Base-by-base conservation (phyloP, 2,113 vertebrate genomes). In the Brachypodius melanocephalos region DNA sequence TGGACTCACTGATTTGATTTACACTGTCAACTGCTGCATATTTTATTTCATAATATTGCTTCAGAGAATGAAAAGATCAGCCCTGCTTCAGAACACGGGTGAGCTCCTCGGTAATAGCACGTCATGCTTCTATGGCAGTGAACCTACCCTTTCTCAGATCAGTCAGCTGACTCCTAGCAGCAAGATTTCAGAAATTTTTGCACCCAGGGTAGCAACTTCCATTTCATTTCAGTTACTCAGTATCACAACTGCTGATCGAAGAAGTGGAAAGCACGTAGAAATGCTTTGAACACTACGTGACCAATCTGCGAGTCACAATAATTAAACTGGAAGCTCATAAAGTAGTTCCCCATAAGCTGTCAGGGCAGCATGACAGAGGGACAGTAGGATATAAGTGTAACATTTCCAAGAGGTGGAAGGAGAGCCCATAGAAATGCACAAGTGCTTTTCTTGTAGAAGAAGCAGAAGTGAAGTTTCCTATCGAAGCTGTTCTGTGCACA, bases 1-100 rank as follows among this genome's bases (percentile, higher is more conserved):
- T 67, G 40, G 55, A 74, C 69, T 95, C 72, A 28, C 43, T 86
- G 82, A 96, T 81, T 69, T 58, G 74, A 94, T 91, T 93, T 91
- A 80, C 42, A 67, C 77, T 67, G 59, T 71, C 71, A 79, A 77
- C 42, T 51, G 18, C 52, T 75, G 49, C 71, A 24, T 71, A 42
- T 88, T 92, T 92, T 79, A 61, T 69, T 85, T 66, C 40, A 97
- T 72, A 83, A 87, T 55, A 79, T 83, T 42, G 21, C 83, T 96
- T 90, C 67, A 51, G 51, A 55, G 75, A 80, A 72, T 4, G 5
- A 82, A 88, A 85, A 82, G 61, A 62, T 4, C 51, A 80, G 74
- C 8, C 28, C 24, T 71, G 25, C 51, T 77, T 77, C 36, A 79
- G 66, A 86, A 74, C 5, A 25, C 34, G 84, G 36, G n/a, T 28